phyloP scores from a whole-genome alignment of 2,888 invertebrate genomes.

The Pyrrhosoma nymphula region DNA sequence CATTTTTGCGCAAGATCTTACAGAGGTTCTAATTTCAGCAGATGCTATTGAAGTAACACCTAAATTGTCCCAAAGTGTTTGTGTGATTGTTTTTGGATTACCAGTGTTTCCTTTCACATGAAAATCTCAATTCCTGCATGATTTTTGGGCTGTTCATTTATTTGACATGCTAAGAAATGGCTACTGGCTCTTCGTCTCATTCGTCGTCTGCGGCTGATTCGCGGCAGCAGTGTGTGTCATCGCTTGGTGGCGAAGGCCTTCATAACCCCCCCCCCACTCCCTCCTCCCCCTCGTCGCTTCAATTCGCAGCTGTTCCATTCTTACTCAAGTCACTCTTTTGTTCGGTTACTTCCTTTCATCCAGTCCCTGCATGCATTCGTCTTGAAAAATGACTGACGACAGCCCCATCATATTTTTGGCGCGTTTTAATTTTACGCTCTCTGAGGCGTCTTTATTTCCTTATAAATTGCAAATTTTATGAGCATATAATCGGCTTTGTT shows the following conservation, averaged over 20 bases:
- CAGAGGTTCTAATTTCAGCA: no score
- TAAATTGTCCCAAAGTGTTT: no score
- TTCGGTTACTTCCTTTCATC: background rate
- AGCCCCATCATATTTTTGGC: background rate
- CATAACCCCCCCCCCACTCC: background rate
- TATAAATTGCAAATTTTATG: background rate
- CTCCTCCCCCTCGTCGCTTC: background rate
- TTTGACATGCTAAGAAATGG: no score
- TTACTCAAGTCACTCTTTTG: background rate
- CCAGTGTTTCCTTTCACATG: no score
- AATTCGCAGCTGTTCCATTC: slow-evolving; percentile 14
- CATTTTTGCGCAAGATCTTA: no score
- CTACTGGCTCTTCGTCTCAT: no score
- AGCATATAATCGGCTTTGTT: background rate
- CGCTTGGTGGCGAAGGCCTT: background rate
- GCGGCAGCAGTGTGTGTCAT: background rate
- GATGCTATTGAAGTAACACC: no score
- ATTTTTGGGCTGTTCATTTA: no score
- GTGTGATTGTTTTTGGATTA: no score
- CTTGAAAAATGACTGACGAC: background rate
- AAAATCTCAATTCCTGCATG: no score
- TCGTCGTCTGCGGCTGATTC: no score
- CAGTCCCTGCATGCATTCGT: background rate
- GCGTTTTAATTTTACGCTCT: background rate
- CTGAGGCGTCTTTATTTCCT: background rate